Percentiles rank a stretch among this genome's conserved stretches.
phyloP scores from a whole-genome alignment of 1,140 invertebrate genomes.

The Metopolophium dirhodum region DNA sequence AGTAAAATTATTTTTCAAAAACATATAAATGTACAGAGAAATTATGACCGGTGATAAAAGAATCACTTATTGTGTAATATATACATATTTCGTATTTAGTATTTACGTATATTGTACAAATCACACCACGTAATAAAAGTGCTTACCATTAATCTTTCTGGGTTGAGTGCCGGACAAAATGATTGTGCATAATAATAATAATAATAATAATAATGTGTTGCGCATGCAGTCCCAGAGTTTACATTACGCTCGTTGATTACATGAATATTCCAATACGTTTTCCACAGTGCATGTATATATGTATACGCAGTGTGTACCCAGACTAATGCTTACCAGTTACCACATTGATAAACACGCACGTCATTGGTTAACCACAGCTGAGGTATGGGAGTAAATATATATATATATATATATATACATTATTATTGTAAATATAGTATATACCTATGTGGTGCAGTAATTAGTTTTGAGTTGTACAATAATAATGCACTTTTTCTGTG shows the following conservation, averaged over 20 bases:
- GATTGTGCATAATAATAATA: constrained; percentile 12
- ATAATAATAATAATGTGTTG: constrained; percentile 7
- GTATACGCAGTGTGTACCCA: background rate
- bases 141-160: background rate
- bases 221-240: background rate
- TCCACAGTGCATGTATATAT: background rate
- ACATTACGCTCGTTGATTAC: background rate
- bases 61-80: background rate
- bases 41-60: background rate
- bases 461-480: background rate
- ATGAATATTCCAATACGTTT: constrained; percentile 8
- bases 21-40: background rate
- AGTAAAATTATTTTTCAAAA: background rate
- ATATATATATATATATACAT: background rate
- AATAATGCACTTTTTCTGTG: background rate
- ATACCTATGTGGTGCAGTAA: background rate
- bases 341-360: background rate
- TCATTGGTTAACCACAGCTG: background rate
- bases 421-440: background rate
- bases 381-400: background rate
- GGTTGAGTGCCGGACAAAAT: background rate
- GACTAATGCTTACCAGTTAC: background rate
- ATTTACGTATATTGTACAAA: background rate
- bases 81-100: background rate
- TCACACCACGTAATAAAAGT: background rate